Base-by-base conservation (phyloP, 92 coral and sea anemone genomes). In the Palythoa caribaeorum region DNA sequence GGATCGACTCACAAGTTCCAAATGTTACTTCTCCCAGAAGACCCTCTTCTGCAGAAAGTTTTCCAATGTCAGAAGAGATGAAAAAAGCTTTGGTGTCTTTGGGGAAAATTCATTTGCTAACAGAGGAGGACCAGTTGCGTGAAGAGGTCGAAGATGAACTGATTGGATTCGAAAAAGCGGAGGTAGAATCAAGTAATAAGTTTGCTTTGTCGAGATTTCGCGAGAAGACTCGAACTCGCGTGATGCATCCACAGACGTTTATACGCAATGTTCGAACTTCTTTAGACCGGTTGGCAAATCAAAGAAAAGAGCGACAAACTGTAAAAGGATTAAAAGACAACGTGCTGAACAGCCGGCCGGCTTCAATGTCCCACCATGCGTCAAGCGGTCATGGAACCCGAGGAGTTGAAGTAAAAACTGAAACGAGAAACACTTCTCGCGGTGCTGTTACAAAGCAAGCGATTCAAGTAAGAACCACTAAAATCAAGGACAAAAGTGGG, bases 41-140 rank as follows among this genome's bases (percentile, higher is more conserved):
- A 68, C 86, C 76, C 16, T 81, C 62, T 19, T 66, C 86, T n/a
- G 48, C 86, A 65, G 60, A 81, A 81, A 81, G 44, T 10, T 81
- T 81, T 68, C 86, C 86, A 8, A 81, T 81, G 86, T 81, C 86
- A 81, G 76, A 81, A 66, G 86, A 81, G 59, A 81, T 81, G 86
- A 81, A 66, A 81, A 81, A 35, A 13, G 53, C 86, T 21, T 47
- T 81, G 48, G 73, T 68, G 6, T 81, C 86, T 4, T 28, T 81
- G 9, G 86, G 86, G 40, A 48, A 81, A 55, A 75, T 81, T 81
- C 86, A 81, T 57, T 68, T 81, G 7, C 44, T 81, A 44, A 63
- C 86, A 20, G 86, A 66, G 15, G 71, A 81, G 47, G 86, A 81
- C 52, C 86, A 81, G 63, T 50, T 81, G 62, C 86, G 63, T 19